A percentile compares a stretch with the other conserved stretches of the same genome.
These are phyloP conservation scores for Ceyx cyanopectus DNA, from an alignment of 2,113 vertebrate genomes.

Conservation along the genomic window DNA sequence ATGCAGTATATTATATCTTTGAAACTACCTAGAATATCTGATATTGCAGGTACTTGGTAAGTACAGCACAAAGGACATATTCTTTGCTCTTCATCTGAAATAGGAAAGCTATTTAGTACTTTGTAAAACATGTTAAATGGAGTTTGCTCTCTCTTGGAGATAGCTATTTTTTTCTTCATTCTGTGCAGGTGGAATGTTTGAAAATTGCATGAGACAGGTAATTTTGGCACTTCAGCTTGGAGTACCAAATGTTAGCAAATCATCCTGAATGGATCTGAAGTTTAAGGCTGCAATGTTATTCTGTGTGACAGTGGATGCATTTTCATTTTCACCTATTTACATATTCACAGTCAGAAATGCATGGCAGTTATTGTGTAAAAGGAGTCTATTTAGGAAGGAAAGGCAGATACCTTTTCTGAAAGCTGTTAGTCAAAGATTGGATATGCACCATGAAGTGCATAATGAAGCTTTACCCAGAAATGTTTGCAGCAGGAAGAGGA, in stretches of 20 bases:
- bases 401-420: constrained; percentile 58
- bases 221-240: constrained; percentile 77
- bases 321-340: constrained; percentile 77
- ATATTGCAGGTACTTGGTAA: constrained; percentile 46
- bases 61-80: constrained; percentile 41
- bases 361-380: constrained; percentile 59
- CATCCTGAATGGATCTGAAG: constrained; percentile 76
- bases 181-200: constrained; percentile 75
- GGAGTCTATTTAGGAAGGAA: constrained; percentile 58
- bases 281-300: constrained; percentile 74
- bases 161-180: constrained; percentile 64
- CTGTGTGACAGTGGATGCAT: constrained; percentile 62
- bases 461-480: not conserved
- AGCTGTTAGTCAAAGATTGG: constrained; percentile 27
- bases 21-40: constrained; percentile 7
- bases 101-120: constrained; percentile 75
- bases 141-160: constrained; percentile 73
- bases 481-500: not conserved
- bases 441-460: not conserved
- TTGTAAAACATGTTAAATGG: constrained; percentile 78
- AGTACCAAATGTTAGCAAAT: constrained; percentile 80
- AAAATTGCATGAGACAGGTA: constrained; percentile 78
- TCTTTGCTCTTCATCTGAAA: constrained; percentile 59
- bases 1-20: constrained; percentile 2
- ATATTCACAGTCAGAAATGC: constrained; percentile 74